These are phyloP conservation scores for Maccullochella peelii DNA, from an alignment of 2,113 vertebrate genomes.

Conservation along the genomic window DNA sequence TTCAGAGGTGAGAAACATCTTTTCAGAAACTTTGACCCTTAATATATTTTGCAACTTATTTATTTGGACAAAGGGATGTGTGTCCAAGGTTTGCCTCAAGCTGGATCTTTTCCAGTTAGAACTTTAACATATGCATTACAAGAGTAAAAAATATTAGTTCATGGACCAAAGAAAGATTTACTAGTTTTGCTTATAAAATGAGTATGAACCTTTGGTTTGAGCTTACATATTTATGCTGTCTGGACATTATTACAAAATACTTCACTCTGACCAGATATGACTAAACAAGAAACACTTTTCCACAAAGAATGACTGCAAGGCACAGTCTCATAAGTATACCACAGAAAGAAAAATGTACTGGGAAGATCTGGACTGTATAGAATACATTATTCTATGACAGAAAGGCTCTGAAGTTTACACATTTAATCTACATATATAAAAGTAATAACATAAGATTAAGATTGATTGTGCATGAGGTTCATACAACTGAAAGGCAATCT, in stretches of 20 bases:
- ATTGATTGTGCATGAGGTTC: slow-evolving; percentile 79
- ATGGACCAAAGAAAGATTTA: slow-evolving; percentile 46
- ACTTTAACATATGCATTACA: slow-evolving; percentile 49
- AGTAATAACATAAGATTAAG: slow-evolving; percentile 76
- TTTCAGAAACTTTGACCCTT: slow-evolving; percentile 15
- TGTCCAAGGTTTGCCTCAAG: slow-evolving; percentile 46
- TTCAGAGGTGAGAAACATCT: slow-evolving; percentile 16
- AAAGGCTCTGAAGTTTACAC: slow-evolving; percentile 64
- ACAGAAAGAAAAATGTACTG: slow-evolving; percentile 36
- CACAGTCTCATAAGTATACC: slow-evolving; percentile 45
- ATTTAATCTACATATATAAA: slow-evolving; percentile 79
- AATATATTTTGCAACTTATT: slow-evolving; percentile 41
- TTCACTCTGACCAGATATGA: slow-evolving; percentile 52
- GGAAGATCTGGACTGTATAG: slow-evolving; percentile 67
- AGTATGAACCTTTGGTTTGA: slow-evolving; percentile 81
- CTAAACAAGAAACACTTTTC: slow-evolving; percentile 18
- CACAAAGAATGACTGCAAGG: slow-evolving; percentile 48
- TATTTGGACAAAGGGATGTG: slow-evolving; percentile 50
- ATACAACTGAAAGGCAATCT: slow-evolving; percentile 80
- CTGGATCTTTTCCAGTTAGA: slow-evolving; percentile 74
- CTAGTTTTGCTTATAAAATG: slow-evolving; percentile 46
- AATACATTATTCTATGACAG: slow-evolving; percentile 64
- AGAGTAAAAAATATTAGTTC: slow-evolving; percentile 55
- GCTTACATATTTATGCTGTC: slow-evolving; percentile 69
- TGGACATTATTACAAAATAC: slow-evolving; percentile 56